Conservation (phyloP, 1,140 invertebrate species). For the Choristoneura fumiferana region DNA sequence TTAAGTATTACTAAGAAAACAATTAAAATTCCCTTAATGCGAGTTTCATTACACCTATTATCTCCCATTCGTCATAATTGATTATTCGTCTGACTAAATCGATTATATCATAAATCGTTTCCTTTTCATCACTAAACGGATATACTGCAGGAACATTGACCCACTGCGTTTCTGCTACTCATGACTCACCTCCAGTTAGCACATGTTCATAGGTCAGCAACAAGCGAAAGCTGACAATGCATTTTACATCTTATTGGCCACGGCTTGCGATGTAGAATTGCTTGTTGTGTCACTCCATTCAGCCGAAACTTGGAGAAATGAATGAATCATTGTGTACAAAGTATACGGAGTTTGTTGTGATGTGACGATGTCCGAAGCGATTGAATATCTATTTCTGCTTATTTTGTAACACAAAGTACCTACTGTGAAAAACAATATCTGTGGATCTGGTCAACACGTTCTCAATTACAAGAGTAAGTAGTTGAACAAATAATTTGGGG, state of each 20-base stretch:
- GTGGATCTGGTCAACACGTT: no score
- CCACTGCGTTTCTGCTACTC: neutral
- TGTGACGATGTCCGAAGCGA: no score
- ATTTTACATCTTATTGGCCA: constrained; percentile 8
- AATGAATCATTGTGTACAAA: constrained; percentile 29
- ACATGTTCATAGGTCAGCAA: constrained; percentile 4
- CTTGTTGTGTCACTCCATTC: constrained; percentile 16
- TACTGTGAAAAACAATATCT: no score
- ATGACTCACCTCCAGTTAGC: neutral
- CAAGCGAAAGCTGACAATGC: neutral
- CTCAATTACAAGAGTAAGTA: no score
- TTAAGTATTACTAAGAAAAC: no score
- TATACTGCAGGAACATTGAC: constrained; percentile 5
- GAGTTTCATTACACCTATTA: no score
- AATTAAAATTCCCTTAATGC: no score
- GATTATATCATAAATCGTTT: neutral
- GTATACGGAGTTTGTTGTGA: constrained; percentile 3
- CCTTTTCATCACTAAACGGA: constrained; percentile 10
- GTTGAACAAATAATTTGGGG: no score
- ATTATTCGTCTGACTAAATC: neutral
- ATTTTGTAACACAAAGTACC: no score
- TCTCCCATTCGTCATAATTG: neutral
- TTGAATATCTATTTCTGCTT: no score
- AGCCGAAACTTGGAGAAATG: constrained; percentile 25
- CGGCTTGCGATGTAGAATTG: neutral